phyloP scores from a whole-genome alignment of 1,140 invertebrate species.

The Drosophila subpulchrella region DNA sequence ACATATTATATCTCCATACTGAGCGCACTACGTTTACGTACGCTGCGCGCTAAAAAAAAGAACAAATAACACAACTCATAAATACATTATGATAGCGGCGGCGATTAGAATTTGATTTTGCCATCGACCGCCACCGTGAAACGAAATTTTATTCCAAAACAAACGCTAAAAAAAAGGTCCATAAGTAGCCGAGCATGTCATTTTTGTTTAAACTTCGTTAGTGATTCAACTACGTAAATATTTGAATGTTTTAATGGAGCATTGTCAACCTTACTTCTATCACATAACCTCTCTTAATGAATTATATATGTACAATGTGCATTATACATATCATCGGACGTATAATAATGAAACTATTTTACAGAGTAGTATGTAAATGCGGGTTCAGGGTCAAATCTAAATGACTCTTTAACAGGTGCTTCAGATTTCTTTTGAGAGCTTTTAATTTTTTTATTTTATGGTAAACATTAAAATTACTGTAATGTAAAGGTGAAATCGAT shows the following conservation, averaged over 20 bases:
- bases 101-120: slow-evolving; percentile 73
- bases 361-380: neutral
- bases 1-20: slow-evolving; percentile 1
- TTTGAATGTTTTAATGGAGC: no score
- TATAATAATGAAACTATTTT: neutral
- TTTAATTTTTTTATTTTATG: no score
- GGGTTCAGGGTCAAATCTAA: neutral
- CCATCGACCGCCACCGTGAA: slow-evolving; percentile 49
- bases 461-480: no score
- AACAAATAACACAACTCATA: slow-evolving; percentile 49
- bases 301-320: no score
- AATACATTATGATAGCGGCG: slow-evolving; percentile 71
- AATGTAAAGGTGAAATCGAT: no score
- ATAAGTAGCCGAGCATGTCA: neutral
- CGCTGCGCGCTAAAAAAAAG: slow-evolving; percentile 13
- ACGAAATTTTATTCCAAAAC: neutral
- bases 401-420: no score
- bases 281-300: neutral
- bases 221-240: neutral
- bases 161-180: neutral
- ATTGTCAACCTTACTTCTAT: neutral
- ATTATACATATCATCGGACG: no score
- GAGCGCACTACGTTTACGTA: slow-evolving; percentile 28
- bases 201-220: neutral
- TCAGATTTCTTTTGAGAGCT: no score